Evolutionary conservation across 2,888 invertebrate genomes (phyloP), one percentile per base, ranked within the genome.

Genomic region (Mesorhabditis belari): DNA sequence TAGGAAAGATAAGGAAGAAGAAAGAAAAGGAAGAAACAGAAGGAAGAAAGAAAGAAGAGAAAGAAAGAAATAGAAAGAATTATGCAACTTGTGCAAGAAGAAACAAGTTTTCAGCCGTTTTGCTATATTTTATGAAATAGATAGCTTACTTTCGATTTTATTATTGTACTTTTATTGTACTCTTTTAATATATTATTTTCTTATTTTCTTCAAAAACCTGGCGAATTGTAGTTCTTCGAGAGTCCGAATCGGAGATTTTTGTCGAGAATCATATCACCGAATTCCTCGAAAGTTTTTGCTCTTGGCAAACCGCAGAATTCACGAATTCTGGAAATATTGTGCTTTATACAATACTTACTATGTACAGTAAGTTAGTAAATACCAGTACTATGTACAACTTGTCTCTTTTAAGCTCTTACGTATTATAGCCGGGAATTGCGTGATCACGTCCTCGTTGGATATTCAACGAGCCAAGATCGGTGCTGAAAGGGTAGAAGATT

Each of bases 401-500:
- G 54, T 5, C 5, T 25, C 2, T n/a, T 5, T 58, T 35, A 9
- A 17, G 35, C 44, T 17, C 44, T 35, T n/a, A 35, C 44, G 44
- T 70, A 61, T 74, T 72, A 63, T 74, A 74, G 0, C 68, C 65
- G 0, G 94, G 85, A 62, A 96, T 87, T 0, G 89, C 96, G 81
- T 96, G 95, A 81, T 96, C 95, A 58, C 95, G 85, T 0, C 90
- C 89, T 73, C 96, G 85, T 81, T 96, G 95, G 64, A 96, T 89
- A 77, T 96, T 96, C 82, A 96, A 89, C 1, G 95, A 91, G 2
- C 94, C 95, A 69, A 96, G 85, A 83, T 96, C 96, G 57, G 75
- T 79, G 57, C 76, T 78, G 57, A 27, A 71, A 63, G 4, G 51
- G 4, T 19, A 60, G 5, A 21, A 4, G 12, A 4, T 49, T 17